phyloP scores from a whole-genome alignment of 2,113 vertebrate species.

The Mustelus asterias region DNA sequence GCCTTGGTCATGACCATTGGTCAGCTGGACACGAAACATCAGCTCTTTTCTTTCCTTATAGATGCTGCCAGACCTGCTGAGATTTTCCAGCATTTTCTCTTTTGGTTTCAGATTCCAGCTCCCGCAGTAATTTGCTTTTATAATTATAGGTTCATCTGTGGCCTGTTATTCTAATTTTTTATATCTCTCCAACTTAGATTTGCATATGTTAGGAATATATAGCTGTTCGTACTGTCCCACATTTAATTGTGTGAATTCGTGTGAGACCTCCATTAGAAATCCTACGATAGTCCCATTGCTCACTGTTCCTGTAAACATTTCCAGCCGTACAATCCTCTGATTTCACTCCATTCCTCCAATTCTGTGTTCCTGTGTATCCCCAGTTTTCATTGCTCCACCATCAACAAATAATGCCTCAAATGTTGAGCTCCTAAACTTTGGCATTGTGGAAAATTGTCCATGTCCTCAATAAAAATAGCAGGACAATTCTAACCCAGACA shows the following conservation, averaged over 20 bases:
- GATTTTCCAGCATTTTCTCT: too few species aligned
- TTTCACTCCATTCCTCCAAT: background rate
- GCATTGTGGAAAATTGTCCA: too few species aligned
- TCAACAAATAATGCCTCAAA: background rate
- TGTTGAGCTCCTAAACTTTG: background rate
- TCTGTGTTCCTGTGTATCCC: background rate
- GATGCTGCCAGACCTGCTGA: too few species aligned
- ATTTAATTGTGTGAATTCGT: background rate
- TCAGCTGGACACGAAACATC: too few species aligned
- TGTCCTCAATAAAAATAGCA: too few species aligned
- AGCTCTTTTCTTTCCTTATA: too few species aligned
- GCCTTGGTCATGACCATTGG: too few species aligned
- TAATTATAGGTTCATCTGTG: background rate
- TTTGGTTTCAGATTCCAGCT: too few species aligned
- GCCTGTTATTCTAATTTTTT: background rate
- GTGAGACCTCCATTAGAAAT: background rate
- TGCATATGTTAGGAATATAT: background rate
- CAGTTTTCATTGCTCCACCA: background rate
- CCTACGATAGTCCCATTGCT: background rate
- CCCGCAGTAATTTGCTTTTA: too few species aligned
- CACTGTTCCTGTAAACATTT: too few species aligned
- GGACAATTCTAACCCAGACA: too few species aligned
- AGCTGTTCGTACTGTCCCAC: background rate
- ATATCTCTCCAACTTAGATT: background rate
- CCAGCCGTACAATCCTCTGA: background rate